Evolutionary conservation across 2,888 invertebrate species (phyloP).

Genomic region (Nematopogon swammerdamellus): DNA sequence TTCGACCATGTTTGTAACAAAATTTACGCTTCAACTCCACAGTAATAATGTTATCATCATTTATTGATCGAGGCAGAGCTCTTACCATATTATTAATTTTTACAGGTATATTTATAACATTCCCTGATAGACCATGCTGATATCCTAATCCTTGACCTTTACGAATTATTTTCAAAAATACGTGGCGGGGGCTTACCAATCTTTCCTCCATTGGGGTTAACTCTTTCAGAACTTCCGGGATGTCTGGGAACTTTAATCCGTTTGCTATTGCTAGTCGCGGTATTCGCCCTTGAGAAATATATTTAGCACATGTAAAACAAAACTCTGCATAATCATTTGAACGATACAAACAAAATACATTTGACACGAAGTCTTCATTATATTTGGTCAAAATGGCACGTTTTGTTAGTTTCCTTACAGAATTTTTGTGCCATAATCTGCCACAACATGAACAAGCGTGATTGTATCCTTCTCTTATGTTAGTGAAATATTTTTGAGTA

Average conservation of each 20-base stretch:
- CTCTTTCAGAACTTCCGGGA: slow-evolving; percentile 9
- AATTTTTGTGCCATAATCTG: slow-evolving; percentile 8
- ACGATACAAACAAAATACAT: slow-evolving; percentile 4
- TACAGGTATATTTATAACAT: slow-evolving; percentile 13
- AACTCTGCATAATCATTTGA: slow-evolving; percentile 3
- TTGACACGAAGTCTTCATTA: slow-evolving; percentile 3
- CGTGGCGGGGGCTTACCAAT: slow-evolving; percentile 9
- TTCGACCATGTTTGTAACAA: slow-evolving; percentile 12
- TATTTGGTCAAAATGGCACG: slow-evolving; percentile 1
- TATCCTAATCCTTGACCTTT: slow-evolving; percentile 12
- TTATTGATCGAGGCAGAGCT: slow-evolving; percentile 8
- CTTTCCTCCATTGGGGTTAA: slow-evolving; percentile 13
- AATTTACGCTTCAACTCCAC: slow-evolving; percentile 11
- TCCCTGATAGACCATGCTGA: slow-evolving; percentile 13
- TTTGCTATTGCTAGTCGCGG: slow-evolving; percentile 11
- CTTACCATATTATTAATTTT: slow-evolving; percentile 9
- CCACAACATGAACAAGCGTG: slow-evolving; percentile 4
- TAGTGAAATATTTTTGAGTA: not conserved
- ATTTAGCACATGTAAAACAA: slow-evolving; percentile 6
- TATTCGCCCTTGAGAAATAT: slow-evolving; percentile 8
- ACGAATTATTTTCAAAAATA: slow-evolving; percentile 11
- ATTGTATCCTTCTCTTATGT: slow-evolving; percentile 2
- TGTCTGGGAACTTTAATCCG: slow-evolving; percentile 11
- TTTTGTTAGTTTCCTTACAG: slow-evolving; percentile 3
- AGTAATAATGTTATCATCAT: slow-evolving; percentile 11